Evolutionary conservation across 1,140 invertebrate genomes (phyloP).

Genomic region (Kradibia gibbosae): DNA sequence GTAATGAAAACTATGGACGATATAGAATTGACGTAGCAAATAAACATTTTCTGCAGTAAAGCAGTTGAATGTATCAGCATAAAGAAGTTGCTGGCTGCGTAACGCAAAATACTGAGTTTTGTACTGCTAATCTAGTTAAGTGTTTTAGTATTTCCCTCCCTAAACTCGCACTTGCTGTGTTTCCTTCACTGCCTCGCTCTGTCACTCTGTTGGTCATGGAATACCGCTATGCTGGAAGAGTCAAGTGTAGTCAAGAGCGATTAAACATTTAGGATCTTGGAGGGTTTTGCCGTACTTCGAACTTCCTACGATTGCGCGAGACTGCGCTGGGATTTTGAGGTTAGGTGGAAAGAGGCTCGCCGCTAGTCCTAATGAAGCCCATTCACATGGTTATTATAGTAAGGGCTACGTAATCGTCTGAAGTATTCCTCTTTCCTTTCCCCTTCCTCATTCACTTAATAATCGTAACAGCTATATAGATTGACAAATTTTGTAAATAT

Average conservation of each 20-base stretch:
- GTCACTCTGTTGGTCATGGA: not conserved
- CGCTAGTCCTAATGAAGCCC: conserved; percentile 70
- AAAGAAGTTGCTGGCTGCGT: too few relatives aligned
- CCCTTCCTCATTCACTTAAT: conserved; percentile 63
- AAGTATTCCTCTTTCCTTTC: conserved; percentile 50
- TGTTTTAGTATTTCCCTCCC: not conserved
- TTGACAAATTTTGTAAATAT: not conserved
- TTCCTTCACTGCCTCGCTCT: not conserved
- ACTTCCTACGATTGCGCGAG: conserved; percentile 1
- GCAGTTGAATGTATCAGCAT: too few relatives aligned
- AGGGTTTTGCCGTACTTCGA: conserved; percentile 12
- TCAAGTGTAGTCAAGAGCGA: not conserved
- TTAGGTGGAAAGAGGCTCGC: conserved; percentile 48
- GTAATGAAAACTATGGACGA: too few relatives aligned
- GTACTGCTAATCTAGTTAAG: conserved; percentile 22
- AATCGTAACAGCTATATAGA: conserved; percentile 60
- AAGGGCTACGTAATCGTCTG: conserved; percentile 68
- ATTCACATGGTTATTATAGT: conserved; percentile 70
- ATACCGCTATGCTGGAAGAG: not conserved
- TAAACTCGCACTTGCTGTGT: too few relatives aligned
- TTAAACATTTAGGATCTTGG: conserved; percentile 32
- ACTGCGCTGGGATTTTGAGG: conserved; percentile 21
- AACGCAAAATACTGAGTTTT: too few relatives aligned
- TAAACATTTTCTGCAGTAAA: too few relatives aligned
- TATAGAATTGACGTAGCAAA: too few relatives aligned